Conservation (phyloP, 2,888 invertebrate genomes). For the Pseudanteris insignis region DNA sequence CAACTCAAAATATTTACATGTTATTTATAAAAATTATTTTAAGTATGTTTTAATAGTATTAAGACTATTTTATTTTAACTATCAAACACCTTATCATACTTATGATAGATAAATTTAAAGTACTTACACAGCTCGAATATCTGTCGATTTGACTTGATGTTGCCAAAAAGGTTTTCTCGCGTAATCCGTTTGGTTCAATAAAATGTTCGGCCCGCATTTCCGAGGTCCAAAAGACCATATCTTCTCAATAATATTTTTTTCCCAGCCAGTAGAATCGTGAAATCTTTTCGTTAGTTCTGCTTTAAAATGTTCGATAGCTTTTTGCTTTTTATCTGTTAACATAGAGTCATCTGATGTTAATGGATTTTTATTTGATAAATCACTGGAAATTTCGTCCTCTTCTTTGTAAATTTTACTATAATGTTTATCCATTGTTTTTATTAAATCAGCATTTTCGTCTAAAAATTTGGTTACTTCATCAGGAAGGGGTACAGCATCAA, state of each 20-base stretch:
- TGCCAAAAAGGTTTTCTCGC: slow-evolving; percentile 70
- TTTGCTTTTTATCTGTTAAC: slow-evolving; percentile 55
- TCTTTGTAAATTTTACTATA: slow-evolving; percentile 59
- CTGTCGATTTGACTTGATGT: slow-evolving; percentile 49
- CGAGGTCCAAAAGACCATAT: slow-evolving; percentile 95
- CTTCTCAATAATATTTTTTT: slow-evolving; percentile 69
- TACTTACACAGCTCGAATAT: slow-evolving; percentile 56
- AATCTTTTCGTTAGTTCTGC: slow-evolving; percentile 72
- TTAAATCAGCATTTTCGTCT: slow-evolving; percentile 75
- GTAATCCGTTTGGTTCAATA: slow-evolving; percentile 85
- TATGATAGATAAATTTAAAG: neutral
- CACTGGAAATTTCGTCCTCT: slow-evolving; percentile 21
- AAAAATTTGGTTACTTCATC: slow-evolving; percentile 75
- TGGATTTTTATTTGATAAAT: slow-evolving; percentile 35
- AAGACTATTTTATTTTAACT: no score
- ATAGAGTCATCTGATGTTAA: slow-evolving; percentile 48
- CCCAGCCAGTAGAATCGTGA: slow-evolving; percentile 69
- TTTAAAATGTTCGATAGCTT: slow-evolving; percentile 65
- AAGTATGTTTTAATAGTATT: no score
- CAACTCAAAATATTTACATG: no score
- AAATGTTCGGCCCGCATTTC: slow-evolving; percentile 87
- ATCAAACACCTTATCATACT: no score
- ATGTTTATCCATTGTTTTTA: slow-evolving; percentile 73
- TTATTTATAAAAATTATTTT: no score
- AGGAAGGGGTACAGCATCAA: slow-evolving; percentile 83